Evolutionary conservation across 2,797 vertebrate genomes (phyloP), one percentile per base, ranked within the genome.

Genomic region (Malacoctenus gilli): DNA sequence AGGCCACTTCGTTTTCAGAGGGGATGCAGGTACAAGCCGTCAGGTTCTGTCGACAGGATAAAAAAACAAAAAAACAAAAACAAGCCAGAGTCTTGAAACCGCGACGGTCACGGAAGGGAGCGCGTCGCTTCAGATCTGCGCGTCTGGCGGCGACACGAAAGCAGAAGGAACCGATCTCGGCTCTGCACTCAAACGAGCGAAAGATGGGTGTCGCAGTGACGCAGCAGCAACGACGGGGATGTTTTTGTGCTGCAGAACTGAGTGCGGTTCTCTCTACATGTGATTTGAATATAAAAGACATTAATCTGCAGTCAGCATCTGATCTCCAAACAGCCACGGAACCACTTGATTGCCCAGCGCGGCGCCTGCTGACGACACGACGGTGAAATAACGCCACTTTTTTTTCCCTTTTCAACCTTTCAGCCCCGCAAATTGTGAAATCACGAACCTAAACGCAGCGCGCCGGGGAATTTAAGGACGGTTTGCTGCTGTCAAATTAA

Each of bases 11-110:
- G 1, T 86, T 89, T 48, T 93, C 82, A 0, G 82, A 59, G 20
- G 91, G 89, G 77, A 99, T 87, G 73, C 97, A 99, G 0, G 89
- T 46, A 23, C 97, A 99, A 70, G 91, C 91, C 0, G 94, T 94
- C 91, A 97, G 91, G 78, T 98, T 98, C 97, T 99, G 91, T 14
- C 23, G 58, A 42, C 53, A 56, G 4, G n/a, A n/a, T n/a, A n/a
- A 37, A 10, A 53, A n/a, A n/a, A n/a, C n/a, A n/a, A n/a, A n/a
- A n/a, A n/a, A n/a, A n/a, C n/a, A n/a, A n/a, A 28, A 28, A 28
- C 25, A 5, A 28, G 25, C 2, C n/a, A n/a, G n/a, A 5, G 5
- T 28, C 5, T 28, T 28, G 25, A 28, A 28, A 28, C 6, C 25
- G 25, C 9, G 25, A 28, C 4, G 25, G 25, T 5, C 25, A 9